A percentile compares a stretch with the other conserved stretches of the same genome.
Evolutionary conservation across 1,140 invertebrate species (phyloP).

Genomic region (Drosophila sulfurigaster): DNA sequence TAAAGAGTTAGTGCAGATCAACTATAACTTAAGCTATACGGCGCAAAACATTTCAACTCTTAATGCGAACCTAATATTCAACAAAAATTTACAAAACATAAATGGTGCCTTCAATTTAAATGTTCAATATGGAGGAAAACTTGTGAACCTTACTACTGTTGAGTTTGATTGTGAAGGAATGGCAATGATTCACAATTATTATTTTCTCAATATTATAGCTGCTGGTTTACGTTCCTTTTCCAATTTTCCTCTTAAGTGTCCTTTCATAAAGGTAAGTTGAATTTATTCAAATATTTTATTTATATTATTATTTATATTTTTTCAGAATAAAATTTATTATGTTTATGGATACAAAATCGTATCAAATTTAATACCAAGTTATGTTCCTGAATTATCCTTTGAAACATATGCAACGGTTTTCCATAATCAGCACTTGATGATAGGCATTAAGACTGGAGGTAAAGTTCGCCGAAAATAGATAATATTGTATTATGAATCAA

Average conservation of each 20-base stretch:
- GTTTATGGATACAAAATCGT: not conserved
- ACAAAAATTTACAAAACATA: not conserved
- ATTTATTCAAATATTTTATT: no score
- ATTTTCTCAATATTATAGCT: not conserved
- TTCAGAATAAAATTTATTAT: slow-evolving; percentile 1
- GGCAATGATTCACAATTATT: not conserved
- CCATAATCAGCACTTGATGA: not conserved
- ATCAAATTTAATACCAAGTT: not conserved
- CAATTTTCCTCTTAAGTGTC: no score
- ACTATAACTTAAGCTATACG: no score
- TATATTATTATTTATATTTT: no score
- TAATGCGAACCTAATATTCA: not conserved
- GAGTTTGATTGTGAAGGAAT: not conserved
- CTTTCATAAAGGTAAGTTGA: no score
- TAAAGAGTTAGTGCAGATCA: no score
- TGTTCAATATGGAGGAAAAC: not conserved
- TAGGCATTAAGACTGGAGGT: not conserved
- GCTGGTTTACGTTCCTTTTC: no score
- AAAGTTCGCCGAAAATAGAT: not conserved
- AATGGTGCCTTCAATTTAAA: not conserved
- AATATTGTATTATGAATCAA: no score
- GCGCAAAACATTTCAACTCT: not conserved
- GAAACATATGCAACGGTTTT: not conserved
- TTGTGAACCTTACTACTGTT: not conserved
- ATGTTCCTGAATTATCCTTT: not conserved